Evolutionary conservation across 2,113 vertebrate species (phyloP), one percentile per base, ranked within the genome.

Genomic region (Sinosuthora webbiana): DNA sequence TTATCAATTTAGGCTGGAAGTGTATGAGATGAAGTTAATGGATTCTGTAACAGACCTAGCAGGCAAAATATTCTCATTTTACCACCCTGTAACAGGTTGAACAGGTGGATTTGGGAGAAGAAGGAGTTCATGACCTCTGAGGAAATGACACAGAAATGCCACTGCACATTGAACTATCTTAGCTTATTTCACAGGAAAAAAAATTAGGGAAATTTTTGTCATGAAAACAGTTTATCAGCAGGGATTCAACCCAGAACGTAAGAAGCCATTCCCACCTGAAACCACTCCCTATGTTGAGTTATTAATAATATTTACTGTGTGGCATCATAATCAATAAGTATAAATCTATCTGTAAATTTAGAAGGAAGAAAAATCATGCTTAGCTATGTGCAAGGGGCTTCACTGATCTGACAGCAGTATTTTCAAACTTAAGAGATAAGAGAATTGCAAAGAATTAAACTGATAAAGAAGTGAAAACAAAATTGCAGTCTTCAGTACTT

Each of bases 161-260:
- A 67, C 10, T 55, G 42, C 9, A 55, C 22, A 25, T 16, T 50
- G 22, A 63, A 28, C 6, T 70, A 21, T 5, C 8, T 60, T 30
- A 16, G 7, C 8, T 84, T 70, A 56, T 41, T 67, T 81, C 27
- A 21, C 11, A 87, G 55, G 44, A 17, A 59, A 41, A 23, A 57
- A 27, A 67, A 63, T 2, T 5, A 47, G 15, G 56, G 15, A 85
- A 75, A 49, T 55, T 19, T 85, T 78, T 70, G 9, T 28, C 21
- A 56, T 0, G 0, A 31, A 27, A 84, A 52, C 10, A 6, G 10
- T 16, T 47, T 65, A 65, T 60, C 35, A 65, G 11, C 9, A 67
- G 9, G 2, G 16, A n/a, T 84, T 81, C 33, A 65, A 47, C 6
- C 2, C 12, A 62, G 37, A 77, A 4, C 81, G 18, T 67, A 44